A percentile compares a stretch with the other conserved stretches of the same genome.
Conservation (phyloP, 2,113 vertebrate genomes). For the Spea multiplicata region DNA sequence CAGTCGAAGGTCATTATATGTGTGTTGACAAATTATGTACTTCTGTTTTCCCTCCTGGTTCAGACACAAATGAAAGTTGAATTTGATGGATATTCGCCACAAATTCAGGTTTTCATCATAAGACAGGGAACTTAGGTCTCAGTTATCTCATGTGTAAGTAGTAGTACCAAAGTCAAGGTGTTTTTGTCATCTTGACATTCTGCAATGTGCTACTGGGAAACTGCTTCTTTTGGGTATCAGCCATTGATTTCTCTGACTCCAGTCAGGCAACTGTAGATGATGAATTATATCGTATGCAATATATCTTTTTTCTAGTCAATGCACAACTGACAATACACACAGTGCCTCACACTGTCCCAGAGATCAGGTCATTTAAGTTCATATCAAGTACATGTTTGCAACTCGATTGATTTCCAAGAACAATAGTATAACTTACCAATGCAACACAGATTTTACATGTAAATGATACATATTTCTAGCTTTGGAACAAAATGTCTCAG, state of each 20-base stretch:
- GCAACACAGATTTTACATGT: too few species aligned
- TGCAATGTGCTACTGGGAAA: slow-evolving; percentile 26
- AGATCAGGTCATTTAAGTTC: slow-evolving; percentile 27
- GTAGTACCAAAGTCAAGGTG: slow-evolving; percentile 25
- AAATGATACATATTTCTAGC: too few species aligned
- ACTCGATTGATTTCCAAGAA: neutral
- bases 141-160: slow-evolving; percentile 40
- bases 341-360: neutral
- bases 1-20: slow-evolving; percentile 41
- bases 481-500: too few species aligned
- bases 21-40: slow-evolving; percentile 32
- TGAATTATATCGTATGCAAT: slow-evolving; percentile 34
- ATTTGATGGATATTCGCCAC: slow-evolving; percentile 41
- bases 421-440: neutral
- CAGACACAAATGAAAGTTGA: slow-evolving; percentile 43
- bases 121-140: slow-evolving; percentile 33
- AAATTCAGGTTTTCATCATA: slow-evolving; percentile 43
- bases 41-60: slow-evolving; percentile 35
- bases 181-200: slow-evolving; percentile 44
- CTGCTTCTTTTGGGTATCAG: slow-evolving; percentile 33
- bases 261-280: slow-evolving; percentile 40
- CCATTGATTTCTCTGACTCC: slow-evolving; percentile 33
- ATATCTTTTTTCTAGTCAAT: slow-evolving; percentile 43
- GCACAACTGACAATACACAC: slow-evolving; percentile 17
- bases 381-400: neutral